Evolutionary conservation across 2,113 vertebrate species (phyloP).

Genomic region (Oreocharis arfaki): DNA sequence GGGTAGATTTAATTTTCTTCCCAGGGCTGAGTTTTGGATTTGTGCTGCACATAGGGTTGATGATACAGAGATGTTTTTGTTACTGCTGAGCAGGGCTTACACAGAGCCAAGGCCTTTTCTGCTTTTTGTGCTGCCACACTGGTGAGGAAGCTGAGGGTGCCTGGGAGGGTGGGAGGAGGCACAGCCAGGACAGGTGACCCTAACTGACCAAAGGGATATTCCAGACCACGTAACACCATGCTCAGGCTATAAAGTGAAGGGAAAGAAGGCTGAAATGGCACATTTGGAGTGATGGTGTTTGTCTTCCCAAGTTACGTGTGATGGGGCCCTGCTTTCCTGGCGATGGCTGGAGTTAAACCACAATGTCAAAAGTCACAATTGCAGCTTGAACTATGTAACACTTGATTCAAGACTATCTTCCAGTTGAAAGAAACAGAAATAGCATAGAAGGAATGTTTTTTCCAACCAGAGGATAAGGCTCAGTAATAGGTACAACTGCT

Average conservation of each 20-base stretch:
- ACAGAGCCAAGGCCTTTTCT: background rate
- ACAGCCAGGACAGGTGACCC: background rate
- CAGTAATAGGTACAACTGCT: rapidly evolving
- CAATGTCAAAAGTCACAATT: background rate
- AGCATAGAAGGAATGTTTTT: background rate
- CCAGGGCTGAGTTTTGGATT: background rate
- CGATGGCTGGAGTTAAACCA: background rate
- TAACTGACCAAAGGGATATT: background rate
- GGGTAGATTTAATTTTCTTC: background rate
- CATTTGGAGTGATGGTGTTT: background rate
- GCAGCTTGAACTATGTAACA: rapidly evolving
- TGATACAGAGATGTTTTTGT: background rate
- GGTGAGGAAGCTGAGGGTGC: background rate
- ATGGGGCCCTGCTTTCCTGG: background rate
- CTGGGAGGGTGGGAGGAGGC: background rate
- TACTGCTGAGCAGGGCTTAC: background rate
- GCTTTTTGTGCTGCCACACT: background rate
- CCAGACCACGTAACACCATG: background rate
- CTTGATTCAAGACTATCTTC: background rate
- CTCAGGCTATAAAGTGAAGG: too few relatives aligned
- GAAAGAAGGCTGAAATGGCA: background rate
- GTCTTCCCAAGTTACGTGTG: rapidly evolving
- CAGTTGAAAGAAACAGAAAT: background rate
- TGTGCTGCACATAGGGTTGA: background rate
- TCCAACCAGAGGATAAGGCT: background rate